phyloP scores from a whole-genome alignment of 2,888 invertebrate genomes.

The Trimorus sp. region DNA sequence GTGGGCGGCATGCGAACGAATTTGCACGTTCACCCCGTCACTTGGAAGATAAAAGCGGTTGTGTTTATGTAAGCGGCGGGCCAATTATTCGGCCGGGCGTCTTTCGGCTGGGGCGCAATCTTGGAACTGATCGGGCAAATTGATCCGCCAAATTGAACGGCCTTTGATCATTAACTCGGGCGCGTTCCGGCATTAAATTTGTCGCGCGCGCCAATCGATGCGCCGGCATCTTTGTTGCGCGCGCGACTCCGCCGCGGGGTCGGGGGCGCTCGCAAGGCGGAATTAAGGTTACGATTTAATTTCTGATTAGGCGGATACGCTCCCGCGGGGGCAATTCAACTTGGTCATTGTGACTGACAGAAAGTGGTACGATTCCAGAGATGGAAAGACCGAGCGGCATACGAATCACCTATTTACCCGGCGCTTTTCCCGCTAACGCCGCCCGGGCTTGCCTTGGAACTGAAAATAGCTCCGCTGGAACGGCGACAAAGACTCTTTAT shows the following conservation, averaged over 20 bases:
- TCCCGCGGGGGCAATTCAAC: conserved; percentile 76
- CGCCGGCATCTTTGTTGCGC: conserved; percentile 27
- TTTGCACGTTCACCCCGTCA: conserved; percentile 61
- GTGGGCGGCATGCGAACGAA: conserved; percentile 57
- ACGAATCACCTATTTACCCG: conserved; percentile 79
- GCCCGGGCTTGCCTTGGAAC: conserved; percentile 64
- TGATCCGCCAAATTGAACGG: conserved; percentile 6
- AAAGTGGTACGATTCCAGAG: conserved; percentile 78
- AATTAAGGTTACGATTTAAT: conserved; percentile 81
- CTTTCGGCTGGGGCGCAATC: no score
- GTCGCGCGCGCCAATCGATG: conserved; percentile 48
- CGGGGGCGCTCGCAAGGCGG: conserved; percentile 54
- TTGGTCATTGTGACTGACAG: conserved; percentile 80
- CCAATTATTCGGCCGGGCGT: not conserved
- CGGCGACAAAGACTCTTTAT: conserved; percentile 64
- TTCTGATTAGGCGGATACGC: conserved; percentile 78
- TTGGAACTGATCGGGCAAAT: not conserved
- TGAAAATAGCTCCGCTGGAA: conserved; percentile 55
- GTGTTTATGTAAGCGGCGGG: no score
- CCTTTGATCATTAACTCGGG: no score
- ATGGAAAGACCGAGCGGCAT: conserved; percentile 79
- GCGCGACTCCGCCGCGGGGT: no score
- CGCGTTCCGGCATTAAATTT: conserved; percentile 26
- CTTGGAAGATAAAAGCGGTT: conserved; percentile 53
- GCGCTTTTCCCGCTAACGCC: conserved; percentile 74